These are phyloP conservation scores for Drosophila mayaguana DNA, from an alignment of 2,888 invertebrate genomes.

Conservation along the genomic window DNA sequence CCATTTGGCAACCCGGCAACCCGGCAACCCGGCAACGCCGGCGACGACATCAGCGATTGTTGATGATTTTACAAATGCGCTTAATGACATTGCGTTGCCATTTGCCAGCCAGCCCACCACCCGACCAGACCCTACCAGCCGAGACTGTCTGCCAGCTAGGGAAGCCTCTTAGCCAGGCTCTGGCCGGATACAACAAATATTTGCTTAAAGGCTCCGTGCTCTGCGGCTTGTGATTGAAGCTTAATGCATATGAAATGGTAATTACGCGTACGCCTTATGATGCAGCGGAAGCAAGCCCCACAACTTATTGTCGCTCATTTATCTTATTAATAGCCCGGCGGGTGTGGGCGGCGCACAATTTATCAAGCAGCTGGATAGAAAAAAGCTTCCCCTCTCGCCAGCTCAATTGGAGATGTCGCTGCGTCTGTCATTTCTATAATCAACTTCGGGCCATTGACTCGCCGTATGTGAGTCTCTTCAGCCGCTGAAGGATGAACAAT, in stretches of 20 bases:
- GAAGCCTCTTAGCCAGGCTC: conserved; percentile 22
- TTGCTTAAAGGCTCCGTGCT: conserved; percentile 49
- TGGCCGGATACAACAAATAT: conserved; percentile 40
- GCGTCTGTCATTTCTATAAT: conserved; percentile 77
- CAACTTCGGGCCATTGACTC: conserved; percentile 60
- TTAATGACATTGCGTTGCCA: conserved; percentile 70
- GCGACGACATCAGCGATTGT: conserved; percentile 38
- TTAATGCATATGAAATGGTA: conserved; percentile 81
- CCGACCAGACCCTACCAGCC: conserved; percentile 4
- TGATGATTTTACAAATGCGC: conserved; percentile 81
- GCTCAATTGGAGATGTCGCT: conserved; percentile 50
- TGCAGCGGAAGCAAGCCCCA: conserved; percentile 66
- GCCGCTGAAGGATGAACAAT: conserved; percentile 27
- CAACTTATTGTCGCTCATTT: conserved; percentile 78
- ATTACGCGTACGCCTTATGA: conserved; percentile 76
- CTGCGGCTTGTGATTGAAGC: conserved; percentile 64
- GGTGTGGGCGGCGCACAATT: conserved; percentile 43
- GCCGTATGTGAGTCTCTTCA: neutral
- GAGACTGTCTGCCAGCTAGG: conserved; percentile 1
- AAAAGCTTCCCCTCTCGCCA: conserved; percentile 33
- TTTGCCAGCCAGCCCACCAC: conserved; percentile 35
- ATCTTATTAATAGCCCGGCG: conserved; percentile 70
- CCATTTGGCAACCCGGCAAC: conserved; percentile 52
- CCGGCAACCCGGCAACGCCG: conserved; percentile 26
- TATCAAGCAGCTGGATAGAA: conserved; percentile 66